These are phyloP conservation scores for Cryptus armator DNA, from an alignment of 2,888 invertebrate species.

Conservation along the genomic window DNA sequence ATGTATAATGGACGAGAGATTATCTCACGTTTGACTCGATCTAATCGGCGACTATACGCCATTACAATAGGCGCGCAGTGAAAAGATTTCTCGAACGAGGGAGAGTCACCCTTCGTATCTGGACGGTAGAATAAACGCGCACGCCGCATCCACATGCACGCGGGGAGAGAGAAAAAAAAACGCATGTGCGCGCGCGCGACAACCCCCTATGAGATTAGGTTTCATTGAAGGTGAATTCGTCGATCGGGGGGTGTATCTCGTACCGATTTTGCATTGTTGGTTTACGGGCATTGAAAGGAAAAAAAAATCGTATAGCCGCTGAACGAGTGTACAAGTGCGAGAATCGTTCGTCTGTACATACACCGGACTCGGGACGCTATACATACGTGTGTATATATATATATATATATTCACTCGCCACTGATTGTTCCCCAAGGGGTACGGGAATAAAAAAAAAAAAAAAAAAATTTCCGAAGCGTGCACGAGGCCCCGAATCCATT, in stretches of 20 bases:
- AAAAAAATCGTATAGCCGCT: neutral
- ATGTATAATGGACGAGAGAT: slow-evolving; percentile 56
- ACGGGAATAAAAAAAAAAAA: slow-evolving; percentile 49
- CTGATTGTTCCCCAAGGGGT: slow-evolving; percentile 79
- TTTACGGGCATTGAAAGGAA: neutral
- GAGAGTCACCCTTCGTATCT: slow-evolving; percentile 33
- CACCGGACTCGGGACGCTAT: neutral
- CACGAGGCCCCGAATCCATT: slow-evolving; percentile 78
- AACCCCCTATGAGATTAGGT: slow-evolving; percentile 79
- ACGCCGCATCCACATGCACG: neutral
- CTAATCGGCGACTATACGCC: slow-evolving; percentile 30
- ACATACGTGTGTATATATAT: too few relatives aligned
- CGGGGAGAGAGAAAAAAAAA: neutral
- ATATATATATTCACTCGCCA: too few relatives aligned
- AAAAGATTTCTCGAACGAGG: slow-evolving; percentile 14
- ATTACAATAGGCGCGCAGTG: slow-evolving; percentile 1
- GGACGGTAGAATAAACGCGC: neutral
- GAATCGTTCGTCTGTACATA: neutral
- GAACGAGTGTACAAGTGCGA: neutral
- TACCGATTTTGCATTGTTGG: slow-evolving; percentile 33
- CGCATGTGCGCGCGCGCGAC: slow-evolving; percentile 71
- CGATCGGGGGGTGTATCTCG: slow-evolving; percentile 53
- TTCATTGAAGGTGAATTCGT: slow-evolving; percentile 78
- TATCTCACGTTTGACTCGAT: slow-evolving; percentile 63
- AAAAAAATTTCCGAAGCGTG: slow-evolving; percentile 58